Base-by-base conservation (phyloP, 2,888 invertebrate species). In the Ophonus ardosiacus region DNA sequence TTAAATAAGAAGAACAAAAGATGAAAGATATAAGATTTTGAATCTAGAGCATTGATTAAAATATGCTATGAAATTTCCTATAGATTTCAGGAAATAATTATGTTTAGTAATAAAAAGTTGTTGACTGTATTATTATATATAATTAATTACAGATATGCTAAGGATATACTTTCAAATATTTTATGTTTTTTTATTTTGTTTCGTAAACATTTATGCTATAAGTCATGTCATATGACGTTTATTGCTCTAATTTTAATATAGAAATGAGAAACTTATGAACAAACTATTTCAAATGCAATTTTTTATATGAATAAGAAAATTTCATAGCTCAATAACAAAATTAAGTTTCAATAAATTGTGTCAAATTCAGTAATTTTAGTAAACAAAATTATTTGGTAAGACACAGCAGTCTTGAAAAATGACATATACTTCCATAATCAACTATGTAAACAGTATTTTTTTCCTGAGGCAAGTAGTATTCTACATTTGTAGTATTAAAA, bases 91-190 rank as follows among this genome's bases (percentile, higher is more conserved):
- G 71, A 74, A 74, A 74, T 43, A 43, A 74, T 74, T 43, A 74
- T 43, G 31, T 31, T 3, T 4, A 18, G 24, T 4, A 17, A 15
- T n/a, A 74, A 74, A 74, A 74, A 74, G n/a, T 43, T 2, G n/a
- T 74, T 15, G 31, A 31, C n/a, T 24, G 31, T 63, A 63, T 68
- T 68, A 74, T 74, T 43, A 74, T 18, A 40, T 74, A 43, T 74
- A 74, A 74, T 74, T 74, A 74, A 74, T 74, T 74, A 74, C 38
- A 38, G n/a, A 68, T 68, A 68, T 68, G 68, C 71, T 74, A 24
- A 68, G 40, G 68, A 68, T 74, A 74, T 74, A 74, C 43, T 74
- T 74, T 74, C 71, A 43, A 74, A 74, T 74, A 31, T 31, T 40
- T 68, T 68, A 63, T 24, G 63, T 13, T 63, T 4, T 63, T 15